Evolutionary conservation across 2,797 vertebrate species (phyloP).

Genomic region (Characodon lateralis): DNA sequence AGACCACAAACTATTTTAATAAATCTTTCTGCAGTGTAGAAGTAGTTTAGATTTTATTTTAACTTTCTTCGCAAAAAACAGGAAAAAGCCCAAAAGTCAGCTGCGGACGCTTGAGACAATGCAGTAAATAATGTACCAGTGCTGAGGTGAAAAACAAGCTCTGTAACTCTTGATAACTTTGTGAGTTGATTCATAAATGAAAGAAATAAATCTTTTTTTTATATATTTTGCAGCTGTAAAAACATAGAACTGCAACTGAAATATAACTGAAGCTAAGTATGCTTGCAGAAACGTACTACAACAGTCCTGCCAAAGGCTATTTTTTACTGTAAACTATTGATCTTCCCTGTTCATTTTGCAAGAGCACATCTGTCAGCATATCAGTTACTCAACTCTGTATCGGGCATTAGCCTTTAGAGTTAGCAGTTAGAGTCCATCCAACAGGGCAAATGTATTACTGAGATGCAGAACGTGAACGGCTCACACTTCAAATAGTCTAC

Average conservation of each 20-base stretch:
- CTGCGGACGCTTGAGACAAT: not conserved
- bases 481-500: not conserved
- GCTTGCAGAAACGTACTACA: not conserved
- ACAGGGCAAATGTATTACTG: not conserved
- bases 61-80: no score
- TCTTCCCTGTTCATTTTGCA: not conserved
- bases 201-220: not conserved
- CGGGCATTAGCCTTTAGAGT: not conserved
- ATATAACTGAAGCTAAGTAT: not conserved
- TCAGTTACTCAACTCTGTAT: not conserved
- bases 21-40: no score
- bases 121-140: not conserved
- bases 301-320: not conserved
- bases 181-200: not conserved
- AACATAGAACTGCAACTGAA: not conserved
- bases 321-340: not conserved
- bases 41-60: no score
- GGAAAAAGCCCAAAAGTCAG: not conserved
- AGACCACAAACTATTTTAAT: no score
- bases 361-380: not conserved
- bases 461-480: not conserved
- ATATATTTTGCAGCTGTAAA: not conserved
- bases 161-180: not conserved
- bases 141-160: not conserved
- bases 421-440: no score